Conservation (phyloP, 1,140 invertebrate genomes). For the Drosophila melanica region DNA sequence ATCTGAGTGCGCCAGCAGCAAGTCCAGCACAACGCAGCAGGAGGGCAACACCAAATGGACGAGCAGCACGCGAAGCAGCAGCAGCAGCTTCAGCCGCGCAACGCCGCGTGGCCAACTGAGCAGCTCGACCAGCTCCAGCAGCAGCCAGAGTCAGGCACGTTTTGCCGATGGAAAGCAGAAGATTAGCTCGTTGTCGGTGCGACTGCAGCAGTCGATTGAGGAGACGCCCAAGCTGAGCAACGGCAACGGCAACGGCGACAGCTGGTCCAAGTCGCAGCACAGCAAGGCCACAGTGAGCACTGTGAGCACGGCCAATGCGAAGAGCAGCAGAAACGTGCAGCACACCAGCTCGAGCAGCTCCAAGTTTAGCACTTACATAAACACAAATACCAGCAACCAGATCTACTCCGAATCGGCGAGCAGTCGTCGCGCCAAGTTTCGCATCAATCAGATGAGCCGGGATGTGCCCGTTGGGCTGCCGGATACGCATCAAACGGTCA, state of each 20-base stretch:
- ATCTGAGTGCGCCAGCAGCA: not conserved
- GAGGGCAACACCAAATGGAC: slow-evolving; percentile 51
- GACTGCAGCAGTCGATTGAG: slow-evolving; percentile 79
- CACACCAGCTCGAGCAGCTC: slow-evolving; percentile 45
- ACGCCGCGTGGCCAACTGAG: slow-evolving; percentile 36
- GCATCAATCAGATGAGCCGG: slow-evolving; percentile 86
- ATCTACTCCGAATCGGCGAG: slow-evolving; percentile 67
- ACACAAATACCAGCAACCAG: slow-evolving; percentile 31
- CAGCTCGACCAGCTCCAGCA: slow-evolving; percentile 28
- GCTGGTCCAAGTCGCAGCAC: slow-evolving; percentile 38
- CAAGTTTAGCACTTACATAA: slow-evolving; percentile 59
- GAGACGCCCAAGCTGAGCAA: slow-evolving; percentile 78
- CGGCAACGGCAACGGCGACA: slow-evolving; percentile 35
- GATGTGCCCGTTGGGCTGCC: slow-evolving; percentile 87
- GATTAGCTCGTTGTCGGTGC: slow-evolving; percentile 65
- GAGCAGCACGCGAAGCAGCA: slow-evolving; percentile 44
- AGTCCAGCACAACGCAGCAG: slow-evolving; percentile 33
- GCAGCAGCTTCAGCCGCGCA: slow-evolving; percentile 25
- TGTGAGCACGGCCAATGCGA: slow-evolving; percentile 55
- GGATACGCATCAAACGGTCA: slow-evolving; percentile 85
- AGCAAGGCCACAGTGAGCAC: slow-evolving; percentile 57
- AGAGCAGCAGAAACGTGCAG: slow-evolving; percentile 34
- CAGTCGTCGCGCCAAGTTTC: slow-evolving; percentile 85
- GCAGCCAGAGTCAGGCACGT: slow-evolving; percentile 40
- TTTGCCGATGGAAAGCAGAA: slow-evolving; percentile 53